Base-by-base conservation (phyloP, 2,888 invertebrate genomes). In the Brenthis hecate region DNA sequence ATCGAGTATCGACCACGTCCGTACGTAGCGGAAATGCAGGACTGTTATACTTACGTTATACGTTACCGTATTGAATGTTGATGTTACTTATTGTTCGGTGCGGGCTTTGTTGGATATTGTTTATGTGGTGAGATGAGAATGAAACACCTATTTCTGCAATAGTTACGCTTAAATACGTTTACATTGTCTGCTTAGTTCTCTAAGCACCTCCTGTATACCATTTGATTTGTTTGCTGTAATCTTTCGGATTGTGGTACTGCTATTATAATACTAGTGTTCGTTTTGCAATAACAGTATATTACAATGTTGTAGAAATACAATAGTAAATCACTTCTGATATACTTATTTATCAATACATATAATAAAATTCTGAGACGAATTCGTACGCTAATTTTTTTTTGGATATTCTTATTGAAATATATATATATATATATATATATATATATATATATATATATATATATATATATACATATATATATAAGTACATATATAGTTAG, bases 41-140 rank as follows among this genome's bases (percentile, higher is more conserved):
- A 43, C 36, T 43, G 36, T 43, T 43, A 11, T 28, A 13, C 54
- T 13, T 28, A 13, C 23, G 16, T 6, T 14, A 54, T 23, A 58
- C 23, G 23, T 58, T 74, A 74, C 73, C 69, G 63, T 66, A 68
- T 69, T 69, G 65, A 69, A 70, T 58, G 68, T 70, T 72, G 68
- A 66, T 66, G 69, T 69, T 66, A 72, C 65, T 72, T 72, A 75
- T 75, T 74, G 75, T 74, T 73, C 69, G 63, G 66, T 50, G 50
- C 56, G 53, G 16, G 61, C 72, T 72, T 75, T 75, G 74, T 76
- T 72, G 62, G 65, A 66, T 64, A 68, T 69, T 69, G 69, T 66
- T 66, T 70, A 64, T 66, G 68, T 57, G 68, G 61, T 67, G 71
- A 71, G 67, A 70, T 66, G 69, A 66, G 68, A 73, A 72, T 68